phyloP scores from a whole-genome alignment of 2,113 vertebrate genomes.

The Scalopus aquaticus region DNA sequence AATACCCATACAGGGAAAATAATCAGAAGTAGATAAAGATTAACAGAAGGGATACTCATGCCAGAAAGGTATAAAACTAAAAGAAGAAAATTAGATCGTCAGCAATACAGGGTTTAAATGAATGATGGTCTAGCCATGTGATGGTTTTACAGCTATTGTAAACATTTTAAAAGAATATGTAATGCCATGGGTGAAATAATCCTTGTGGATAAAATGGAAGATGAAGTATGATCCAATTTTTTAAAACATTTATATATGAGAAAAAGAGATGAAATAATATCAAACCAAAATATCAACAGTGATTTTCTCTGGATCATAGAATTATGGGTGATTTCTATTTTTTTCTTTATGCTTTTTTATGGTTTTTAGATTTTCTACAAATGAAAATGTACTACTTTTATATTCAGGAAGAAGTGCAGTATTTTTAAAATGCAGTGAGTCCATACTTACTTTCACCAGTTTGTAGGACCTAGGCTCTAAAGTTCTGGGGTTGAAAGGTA shows the following conservation, averaged over 20 bases:
- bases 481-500: not conserved
- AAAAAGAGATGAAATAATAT: conserved; percentile 2
- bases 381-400: conserved; percentile 52
- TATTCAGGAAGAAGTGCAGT: conserved; percentile 32
- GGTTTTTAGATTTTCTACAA: conserved; percentile 53
- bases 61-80: not conserved
- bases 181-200: not conserved
- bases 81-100: conserved; percentile 1
- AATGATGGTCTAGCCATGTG: not conserved
- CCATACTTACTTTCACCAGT: not conserved
- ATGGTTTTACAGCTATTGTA: not conserved
- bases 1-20: conserved; percentile 4
- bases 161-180: conserved; percentile 13
- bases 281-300: not conserved
- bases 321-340: conserved; percentile 45
- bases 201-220: not conserved
- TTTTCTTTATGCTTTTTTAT: conserved; percentile 54
- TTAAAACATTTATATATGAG: not conserved
- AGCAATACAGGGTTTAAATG: not conserved
- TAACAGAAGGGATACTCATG: conserved; percentile 1
- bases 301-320: not conserved
- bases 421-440: conserved; percentile 44
- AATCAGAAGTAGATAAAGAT: not conserved
- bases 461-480: not conserved
- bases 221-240: not conserved